These are phyloP conservation scores for Eurypyga helias DNA, from an alignment of 2,113 vertebrate species.

Conservation along the genomic window DNA sequence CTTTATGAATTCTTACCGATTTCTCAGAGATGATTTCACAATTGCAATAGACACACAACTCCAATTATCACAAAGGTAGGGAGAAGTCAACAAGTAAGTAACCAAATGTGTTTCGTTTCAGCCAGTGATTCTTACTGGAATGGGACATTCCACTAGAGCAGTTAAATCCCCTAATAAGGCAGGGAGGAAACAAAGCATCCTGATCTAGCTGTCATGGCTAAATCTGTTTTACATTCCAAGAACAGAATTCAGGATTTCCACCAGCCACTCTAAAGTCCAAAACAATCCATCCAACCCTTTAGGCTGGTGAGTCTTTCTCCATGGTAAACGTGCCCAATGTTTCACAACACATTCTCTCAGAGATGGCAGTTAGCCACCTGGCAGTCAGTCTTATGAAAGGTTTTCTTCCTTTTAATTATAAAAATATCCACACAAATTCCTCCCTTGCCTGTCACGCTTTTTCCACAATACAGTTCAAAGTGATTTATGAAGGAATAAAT, in stretches of 20 bases:
- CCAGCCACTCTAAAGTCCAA: background rate
- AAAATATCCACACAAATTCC: conserved; percentile 29
- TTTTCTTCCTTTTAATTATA: conserved; percentile 28
- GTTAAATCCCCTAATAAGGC: background rate
- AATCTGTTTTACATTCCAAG: background rate
- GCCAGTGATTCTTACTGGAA: background rate
- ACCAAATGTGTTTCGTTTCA: background rate
- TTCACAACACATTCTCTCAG: background rate
- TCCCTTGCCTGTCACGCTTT: background rate
- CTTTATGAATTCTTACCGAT: background rate
- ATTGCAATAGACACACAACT: background rate
- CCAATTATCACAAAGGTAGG: background rate
- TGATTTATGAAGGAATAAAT: conserved; percentile 5
- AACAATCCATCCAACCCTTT: background rate
- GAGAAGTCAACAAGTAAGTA: background rate
- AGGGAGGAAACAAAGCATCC: background rate
- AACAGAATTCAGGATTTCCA: background rate
- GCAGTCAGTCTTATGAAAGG: background rate
- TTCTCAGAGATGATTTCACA: background rate
- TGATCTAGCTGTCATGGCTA: background rate
- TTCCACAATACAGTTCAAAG: background rate
- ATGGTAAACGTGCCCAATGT: background rate
- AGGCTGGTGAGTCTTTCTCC: background rate
- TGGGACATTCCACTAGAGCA: background rate
- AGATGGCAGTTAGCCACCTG: conserved; percentile 34